Base-by-base conservation (phyloP, 2,888 invertebrate genomes). In the Coecobrya sp. region DNA sequence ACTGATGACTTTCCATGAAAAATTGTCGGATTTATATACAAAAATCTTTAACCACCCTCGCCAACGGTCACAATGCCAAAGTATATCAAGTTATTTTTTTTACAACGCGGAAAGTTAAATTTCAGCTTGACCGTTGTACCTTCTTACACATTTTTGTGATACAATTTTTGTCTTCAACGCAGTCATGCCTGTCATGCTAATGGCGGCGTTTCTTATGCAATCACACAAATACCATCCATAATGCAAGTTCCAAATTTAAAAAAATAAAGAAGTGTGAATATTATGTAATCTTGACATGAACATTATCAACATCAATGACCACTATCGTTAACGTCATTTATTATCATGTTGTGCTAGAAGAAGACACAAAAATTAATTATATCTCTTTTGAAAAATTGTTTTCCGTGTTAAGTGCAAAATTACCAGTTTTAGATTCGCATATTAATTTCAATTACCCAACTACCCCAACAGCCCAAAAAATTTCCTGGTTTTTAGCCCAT, bases 21-120 rank as follows among this genome's bases (percentile, higher is more conserved):
- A 73, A 22, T 42, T 42, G 10, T 36, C 13, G 22, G 73, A 36
- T 73, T 70, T 73, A 73, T n/a, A 73, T 73, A 73, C 4, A 0
- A 45, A 65, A 4, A 1, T 22, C 30, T 30, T 30, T 36, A 27
- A 68, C 7, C 16, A 30, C 70, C 19, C 16, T 27, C 16, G n/a
- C n/a, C n/a, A n/a, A n/a, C n/a, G n/a, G 13, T 70, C 68, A 36
- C n/a, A n/a, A n/a, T 13, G 0, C 10, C 13, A 13, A 36, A 70
- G 13, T 27, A n/a, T 13, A 16, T 10, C 27, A 2, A 70, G n/a
- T 70, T 36, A 0, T 70, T 25, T 65, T 25, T 65, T 52, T 52
- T 7, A 2, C 5, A 65, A 65, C 27, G 4, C 25, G 65, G 65
- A 65, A 65, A 65, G 25, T 27, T 7, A 65, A 65, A 22, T 22